A percentile compares a stretch with the other conserved stretches of the same genome.
Evolutionary conservation across 2,113 vertebrate species (phyloP).

Genomic region (Conger conger): DNA sequence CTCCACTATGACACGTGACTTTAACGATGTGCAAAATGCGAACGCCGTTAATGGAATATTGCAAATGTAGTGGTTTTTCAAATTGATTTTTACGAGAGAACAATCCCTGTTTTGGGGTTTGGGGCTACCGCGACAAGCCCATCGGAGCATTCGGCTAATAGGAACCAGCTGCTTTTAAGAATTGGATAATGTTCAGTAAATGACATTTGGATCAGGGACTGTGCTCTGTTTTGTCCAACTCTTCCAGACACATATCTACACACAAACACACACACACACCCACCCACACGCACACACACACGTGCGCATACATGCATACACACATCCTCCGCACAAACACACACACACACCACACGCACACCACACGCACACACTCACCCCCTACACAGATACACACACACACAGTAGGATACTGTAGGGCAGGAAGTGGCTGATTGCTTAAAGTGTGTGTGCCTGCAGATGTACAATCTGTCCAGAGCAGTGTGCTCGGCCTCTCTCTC

Average conservation of each 20-base stretch:
- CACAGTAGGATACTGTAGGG: conserved; percentile 29
- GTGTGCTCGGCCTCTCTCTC: conserved; percentile 23
- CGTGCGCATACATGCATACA: not conserved
- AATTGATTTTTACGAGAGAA: not conserved
- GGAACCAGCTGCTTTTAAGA: not conserved
- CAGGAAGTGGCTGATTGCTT: conserved; percentile 39
- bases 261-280: not conserved
- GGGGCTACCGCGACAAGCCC: not conserved
- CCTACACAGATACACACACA: not conserved
- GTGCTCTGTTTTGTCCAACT: not conserved
- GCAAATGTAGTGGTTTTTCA: not conserved
- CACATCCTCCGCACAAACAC: not conserved
- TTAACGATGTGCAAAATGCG: not conserved
- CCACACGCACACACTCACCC: conserved; percentile 27
- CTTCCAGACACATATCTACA: not conserved
- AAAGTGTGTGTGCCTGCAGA: conserved; percentile 35
- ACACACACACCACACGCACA: not conserved
- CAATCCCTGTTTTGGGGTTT: not conserved
- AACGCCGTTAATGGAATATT: not conserved
- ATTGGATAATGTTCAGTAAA: not conserved
- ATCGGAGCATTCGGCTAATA: not conserved
- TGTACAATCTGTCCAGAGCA: conserved; percentile 16
- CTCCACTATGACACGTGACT: not conserved
- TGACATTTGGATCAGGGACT: not conserved
- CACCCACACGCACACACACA: not conserved